Base-by-base conservation (phyloP, 2,888 invertebrate species). In the Brachypalpus laphriformis region DNA sequence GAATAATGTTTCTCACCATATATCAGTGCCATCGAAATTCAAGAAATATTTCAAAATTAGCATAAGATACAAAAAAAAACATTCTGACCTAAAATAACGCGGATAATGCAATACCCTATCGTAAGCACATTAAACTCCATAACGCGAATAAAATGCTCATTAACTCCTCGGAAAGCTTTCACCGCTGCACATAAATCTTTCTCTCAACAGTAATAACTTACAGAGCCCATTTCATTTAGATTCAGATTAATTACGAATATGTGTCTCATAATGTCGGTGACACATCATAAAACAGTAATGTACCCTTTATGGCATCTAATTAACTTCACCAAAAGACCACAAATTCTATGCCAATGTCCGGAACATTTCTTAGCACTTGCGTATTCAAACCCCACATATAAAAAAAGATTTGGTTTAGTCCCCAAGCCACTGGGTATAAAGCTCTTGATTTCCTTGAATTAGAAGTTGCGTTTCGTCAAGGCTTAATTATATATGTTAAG, bases 201-300 rank as follows among this genome's bases (percentile, higher is more conserved):
- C 49, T 49, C 25, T 25, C 22, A 22, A n/a, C n/a, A 6, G 25
- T 49, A 9, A 25, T 49, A n/a, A 49, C 25, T 22, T 22, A 49
- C 22, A 6, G 1, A 25, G 22, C 25, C 49, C 49, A 49, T 25
- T 22, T 22, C 49, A 49, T 49, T 49, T 45, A 45, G 18, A 45
- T 45, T 25, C 25, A n/a, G n/a, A n/a, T 1, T 49, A 49, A 49
- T 49, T 49, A 49, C 49, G 22, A 49, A 49, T 25, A 25, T 47
- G 25, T 22, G 9, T 5, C 49, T 22, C 25, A 25, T 25, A 25
- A 25, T n/a, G 20, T n/a, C 22, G 25, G 22, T 49, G 49, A 25
- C 49, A 49, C n/a, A 49, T 49, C 6, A 20, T 49, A 49, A n/a
- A 49, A 49, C 25, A 49, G 25, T 49, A 49, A 49, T 49, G 49